Evolutionary conservation across 2,797 vertebrate species (phyloP).

Genomic region (Sebastiscus albofasciatus): DNA sequence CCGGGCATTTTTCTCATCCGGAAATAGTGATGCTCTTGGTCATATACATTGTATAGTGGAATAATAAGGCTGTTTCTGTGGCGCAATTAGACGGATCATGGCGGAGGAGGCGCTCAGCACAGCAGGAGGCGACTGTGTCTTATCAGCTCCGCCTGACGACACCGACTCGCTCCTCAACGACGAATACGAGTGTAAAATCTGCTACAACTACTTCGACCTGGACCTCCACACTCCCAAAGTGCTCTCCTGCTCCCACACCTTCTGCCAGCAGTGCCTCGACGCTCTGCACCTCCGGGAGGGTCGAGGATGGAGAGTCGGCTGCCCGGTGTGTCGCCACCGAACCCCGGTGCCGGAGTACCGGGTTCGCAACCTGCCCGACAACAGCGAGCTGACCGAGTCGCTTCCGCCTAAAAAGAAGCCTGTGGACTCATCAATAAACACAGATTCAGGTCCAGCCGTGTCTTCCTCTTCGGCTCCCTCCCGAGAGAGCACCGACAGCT

Average conservation of each 20-base stretch:
- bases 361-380: conserved; percentile 82
- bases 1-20: background rate
- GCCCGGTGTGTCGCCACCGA: conserved; percentile 86
- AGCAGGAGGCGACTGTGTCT: background rate
- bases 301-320: conserved; percentile 69
- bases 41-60: background rate
- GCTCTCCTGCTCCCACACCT: conserved; percentile 87
- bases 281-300: conserved; percentile 79
- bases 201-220: conserved; percentile 88
- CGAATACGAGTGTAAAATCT: conserved; percentile 89
- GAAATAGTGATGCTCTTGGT: background rate
- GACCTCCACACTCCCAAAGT: conserved; percentile 81
- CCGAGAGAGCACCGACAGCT: conserved; percentile 58
- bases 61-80: background rate
- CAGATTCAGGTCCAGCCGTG: background rate
- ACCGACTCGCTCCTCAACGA: conserved; percentile 60
- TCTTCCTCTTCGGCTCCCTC: background rate
- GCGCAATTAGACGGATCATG: conserved; percentile 24
- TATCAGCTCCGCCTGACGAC: background rate
- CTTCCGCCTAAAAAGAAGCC: conserved; percentile 64
- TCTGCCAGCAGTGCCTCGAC: conserved; percentile 86
- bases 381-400: conserved; percentile 74
- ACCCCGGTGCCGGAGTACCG: conserved; percentile 83
- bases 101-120: conserved; percentile 2
- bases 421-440: background rate